phyloP scores from a whole-genome alignment of 1,140 invertebrate genomes.

The Mizuhopecten yessoensis region DNA sequence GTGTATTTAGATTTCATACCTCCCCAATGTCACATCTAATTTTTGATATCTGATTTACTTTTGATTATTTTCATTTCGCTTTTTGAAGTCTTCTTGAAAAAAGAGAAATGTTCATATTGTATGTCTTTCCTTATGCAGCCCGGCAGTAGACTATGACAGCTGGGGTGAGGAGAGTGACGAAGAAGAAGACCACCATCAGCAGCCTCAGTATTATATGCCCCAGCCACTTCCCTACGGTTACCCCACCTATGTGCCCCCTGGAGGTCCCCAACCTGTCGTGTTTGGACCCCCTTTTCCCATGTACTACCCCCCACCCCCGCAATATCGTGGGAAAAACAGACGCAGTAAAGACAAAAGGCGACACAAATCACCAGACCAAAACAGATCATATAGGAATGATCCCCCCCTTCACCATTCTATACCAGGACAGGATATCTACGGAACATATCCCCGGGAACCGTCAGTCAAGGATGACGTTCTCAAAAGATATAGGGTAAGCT shows the following conservation, averaged over 20 bases:
- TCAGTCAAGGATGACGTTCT: slow-evolving; percentile 53
- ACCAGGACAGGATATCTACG: not conserved
- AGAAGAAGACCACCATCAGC: slow-evolving; percentile 55
- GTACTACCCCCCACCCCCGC: slow-evolving; percentile 68
- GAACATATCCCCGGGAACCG: not conserved
- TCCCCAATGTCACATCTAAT: too few species aligned
- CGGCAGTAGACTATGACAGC: slow-evolving; percentile 69
- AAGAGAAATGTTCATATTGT: too few species aligned
- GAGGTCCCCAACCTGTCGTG: slow-evolving; percentile 58
- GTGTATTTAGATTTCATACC: too few species aligned
- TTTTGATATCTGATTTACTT: too few species aligned
- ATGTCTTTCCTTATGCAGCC: slow-evolving; percentile 9
- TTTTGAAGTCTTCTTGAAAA: too few species aligned
- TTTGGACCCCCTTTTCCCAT: slow-evolving; percentile 67
- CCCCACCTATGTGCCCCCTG: slow-evolving; percentile 58
- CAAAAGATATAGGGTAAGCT: slow-evolving; percentile 56
- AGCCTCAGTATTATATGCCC: slow-evolving; percentile 60
- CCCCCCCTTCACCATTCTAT: slow-evolving; percentile 46
- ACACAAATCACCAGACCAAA: not conserved
- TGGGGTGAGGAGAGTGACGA: slow-evolving; percentile 70
- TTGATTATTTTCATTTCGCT: too few species aligned
- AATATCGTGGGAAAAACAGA: slow-evolving; percentile 51
- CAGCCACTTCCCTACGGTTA: slow-evolving; percentile 57
- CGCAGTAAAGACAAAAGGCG: slow-evolving; percentile 55
- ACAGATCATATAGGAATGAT: slow-evolving; percentile 18